These are phyloP conservation scores for Diplogasteroides magnus DNA, from an alignment of 1,140 invertebrate species.

Conservation along the genomic window DNA sequence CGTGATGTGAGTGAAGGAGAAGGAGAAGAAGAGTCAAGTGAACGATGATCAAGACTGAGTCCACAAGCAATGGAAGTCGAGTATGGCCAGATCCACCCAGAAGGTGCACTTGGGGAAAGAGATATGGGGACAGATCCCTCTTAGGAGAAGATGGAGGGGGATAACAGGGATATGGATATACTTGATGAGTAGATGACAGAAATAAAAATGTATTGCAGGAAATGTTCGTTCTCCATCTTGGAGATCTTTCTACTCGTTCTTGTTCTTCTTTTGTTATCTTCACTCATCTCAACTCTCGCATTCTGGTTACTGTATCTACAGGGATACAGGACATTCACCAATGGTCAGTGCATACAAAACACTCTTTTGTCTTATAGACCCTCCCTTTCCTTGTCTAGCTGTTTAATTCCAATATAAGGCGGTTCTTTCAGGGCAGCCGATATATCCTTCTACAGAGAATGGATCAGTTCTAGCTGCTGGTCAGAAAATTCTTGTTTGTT, in stretches of 20 bases:
- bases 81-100: background rate
- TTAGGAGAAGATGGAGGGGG: conserved; percentile 2
- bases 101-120: background rate
- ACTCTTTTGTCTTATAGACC: too few relatives aligned
- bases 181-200: too few relatives aligned
- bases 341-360: too few relatives aligned
- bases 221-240: conserved; percentile 26
- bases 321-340: conserved; percentile 33
- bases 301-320: conserved; percentile 35
- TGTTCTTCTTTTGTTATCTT: conserved; percentile 17
- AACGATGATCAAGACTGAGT: background rate
- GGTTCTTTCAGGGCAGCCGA: conserved; percentile 22
- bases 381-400: too few relatives aligned
- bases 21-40: too few relatives aligned
- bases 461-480: too few relatives aligned
- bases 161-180: conserved; percentile 9
- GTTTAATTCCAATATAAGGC: background rate
- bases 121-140: background rate
- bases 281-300: conserved; percentile 20
- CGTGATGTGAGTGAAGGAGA: too few relatives aligned
- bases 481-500: conserved; percentile 20
- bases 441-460: conserved; percentile 23
- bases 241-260: conserved; percentile 31
- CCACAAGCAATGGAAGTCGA: background rate
- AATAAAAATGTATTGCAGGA: conserved; percentile 31